These are phyloP conservation scores for Bombus affinis DNA, from an alignment of 1,140 invertebrate genomes.

Conservation along the genomic window DNA sequence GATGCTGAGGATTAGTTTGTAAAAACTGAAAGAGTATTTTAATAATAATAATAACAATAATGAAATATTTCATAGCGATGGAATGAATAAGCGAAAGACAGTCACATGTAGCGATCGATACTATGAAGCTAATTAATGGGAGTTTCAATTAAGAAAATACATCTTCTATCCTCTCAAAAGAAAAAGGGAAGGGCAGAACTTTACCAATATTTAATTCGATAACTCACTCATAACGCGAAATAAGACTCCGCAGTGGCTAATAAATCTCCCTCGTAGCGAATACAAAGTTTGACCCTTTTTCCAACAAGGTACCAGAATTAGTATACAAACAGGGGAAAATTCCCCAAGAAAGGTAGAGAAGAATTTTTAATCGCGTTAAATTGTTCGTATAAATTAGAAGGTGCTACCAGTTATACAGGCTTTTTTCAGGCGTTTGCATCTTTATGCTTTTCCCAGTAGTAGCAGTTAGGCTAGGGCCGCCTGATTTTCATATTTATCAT, in stretches of 20 bases:
- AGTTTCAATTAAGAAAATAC: too few relatives aligned
- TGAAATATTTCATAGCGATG: too few relatives aligned
- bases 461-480: conserved; percentile 55
- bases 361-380: not conserved
- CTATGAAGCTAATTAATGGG: too few relatives aligned
- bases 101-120: too few relatives aligned
- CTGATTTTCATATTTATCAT: conserved; percentile 74
- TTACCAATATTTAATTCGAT: too few relatives aligned
- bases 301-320: not conserved
- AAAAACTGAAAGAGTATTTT: too few relatives aligned
- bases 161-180: too few relatives aligned
- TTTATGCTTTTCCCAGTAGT: conserved; percentile 34
- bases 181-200: too few relatives aligned
- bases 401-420: not conserved
- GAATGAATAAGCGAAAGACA: too few relatives aligned
- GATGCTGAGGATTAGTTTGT: too few relatives aligned
- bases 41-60: too few relatives aligned
- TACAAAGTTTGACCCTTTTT: not conserved
- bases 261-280: not conserved
- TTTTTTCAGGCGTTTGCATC: conserved; percentile 8
- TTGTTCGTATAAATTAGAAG: not conserved
- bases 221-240: not conserved
- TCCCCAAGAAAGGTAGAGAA: not conserved
- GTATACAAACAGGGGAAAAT: not conserved
- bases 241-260: not conserved